Percentiles rank a stretch among this genome's conserved stretches.
These are phyloP conservation scores for Punctoribates punctum DNA, from an alignment of 2,888 invertebrate genomes.

Conservation along the genomic window DNA sequence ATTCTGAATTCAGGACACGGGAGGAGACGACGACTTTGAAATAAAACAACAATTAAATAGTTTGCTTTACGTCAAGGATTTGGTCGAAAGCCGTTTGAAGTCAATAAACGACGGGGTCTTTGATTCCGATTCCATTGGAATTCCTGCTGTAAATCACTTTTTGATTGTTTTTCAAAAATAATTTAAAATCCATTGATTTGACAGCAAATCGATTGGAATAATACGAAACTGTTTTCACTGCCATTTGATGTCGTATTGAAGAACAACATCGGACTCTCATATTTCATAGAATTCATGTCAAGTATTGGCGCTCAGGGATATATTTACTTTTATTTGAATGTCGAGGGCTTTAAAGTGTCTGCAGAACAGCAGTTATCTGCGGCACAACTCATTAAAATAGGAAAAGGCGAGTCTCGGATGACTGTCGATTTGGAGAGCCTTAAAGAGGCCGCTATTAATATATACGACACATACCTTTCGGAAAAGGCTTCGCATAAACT, in stretches of 20 bases:
- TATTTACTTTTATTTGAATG: constrained; percentile 72
- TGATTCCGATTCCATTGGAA: constrained; percentile 52
- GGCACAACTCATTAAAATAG: constrained; percentile 39
- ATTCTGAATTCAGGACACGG: constrained; percentile 63
- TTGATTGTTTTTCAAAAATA: neutral
- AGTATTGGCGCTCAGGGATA: constrained; percentile 67
- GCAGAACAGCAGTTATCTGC: constrained; percentile 61
- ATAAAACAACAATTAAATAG: constrained; percentile 83
- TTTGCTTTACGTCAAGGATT: constrained; percentile 70
- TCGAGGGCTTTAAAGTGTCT: constrained; percentile 64
- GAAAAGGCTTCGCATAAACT: constrained; percentile 59
- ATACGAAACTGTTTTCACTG: constrained; percentile 46
- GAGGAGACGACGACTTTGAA: constrained; percentile 72
- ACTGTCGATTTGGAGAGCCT: constrained; percentile 53
- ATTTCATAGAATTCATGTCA: constrained; percentile 71
- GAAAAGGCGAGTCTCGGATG: constrained; percentile 14
- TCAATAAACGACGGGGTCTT: constrained; percentile 58
- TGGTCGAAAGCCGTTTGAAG: constrained; percentile 65
- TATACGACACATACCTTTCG: constrained; percentile 72
- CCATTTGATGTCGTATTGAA: constrained; percentile 59
- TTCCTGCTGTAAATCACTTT: constrained; percentile 46
- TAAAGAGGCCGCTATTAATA: constrained; percentile 67
- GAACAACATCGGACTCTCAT: constrained; percentile 70
- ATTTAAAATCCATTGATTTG: neutral
- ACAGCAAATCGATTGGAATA: constrained; percentile 50